phyloP scores from a whole-genome alignment of 2,888 invertebrate genomes.

The Papilio protenor region DNA sequence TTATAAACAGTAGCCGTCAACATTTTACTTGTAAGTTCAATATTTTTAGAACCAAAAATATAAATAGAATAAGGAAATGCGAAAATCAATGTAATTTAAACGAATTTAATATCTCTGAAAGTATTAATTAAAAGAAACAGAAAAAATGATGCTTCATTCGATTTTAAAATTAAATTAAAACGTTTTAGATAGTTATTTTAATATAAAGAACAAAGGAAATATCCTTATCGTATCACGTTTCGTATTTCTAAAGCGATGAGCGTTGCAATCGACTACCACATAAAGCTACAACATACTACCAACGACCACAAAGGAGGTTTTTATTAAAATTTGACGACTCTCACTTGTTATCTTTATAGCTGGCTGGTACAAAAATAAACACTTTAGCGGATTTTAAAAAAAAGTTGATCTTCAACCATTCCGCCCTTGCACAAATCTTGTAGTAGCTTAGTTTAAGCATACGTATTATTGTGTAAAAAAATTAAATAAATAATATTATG shows the following conservation, averaged over 20 bases:
- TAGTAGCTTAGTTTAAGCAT: too few relatives aligned
- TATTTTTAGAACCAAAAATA: not conserved
- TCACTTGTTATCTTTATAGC: conserved; percentile 63
- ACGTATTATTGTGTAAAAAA: too few relatives aligned
- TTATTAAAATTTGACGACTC: conserved; percentile 73
- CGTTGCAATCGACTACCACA: conserved; percentile 56
- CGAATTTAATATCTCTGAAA: not conserved
- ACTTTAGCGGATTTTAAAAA: conserved; percentile 40
- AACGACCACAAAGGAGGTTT: conserved; percentile 69
- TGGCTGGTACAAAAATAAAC: conserved; percentile 46
- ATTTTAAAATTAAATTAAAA: conserved; percentile 49
- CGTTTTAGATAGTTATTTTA: conserved; percentile 42
- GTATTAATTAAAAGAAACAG: too few relatives aligned
- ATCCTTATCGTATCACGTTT: conserved; percentile 58
- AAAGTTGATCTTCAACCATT: not conserved
- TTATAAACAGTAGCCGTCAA: conserved; percentile 9
- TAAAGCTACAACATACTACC: conserved; percentile 60
- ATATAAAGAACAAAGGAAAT: conserved; percentile 58
- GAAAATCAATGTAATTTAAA: not conserved
- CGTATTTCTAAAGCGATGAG: conserved; percentile 62
- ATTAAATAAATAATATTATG: too few relatives aligned
- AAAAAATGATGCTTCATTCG: not conserved
- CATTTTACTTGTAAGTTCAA: not conserved
- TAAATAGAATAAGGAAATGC: not conserved
- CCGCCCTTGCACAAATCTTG: too few relatives aligned